Percentiles rank a stretch among this genome's conserved stretches.
These are phyloP conservation scores for Xiphophorus couchianus DNA, from an alignment of 2,113 vertebrate species.

Conservation along the genomic window DNA sequence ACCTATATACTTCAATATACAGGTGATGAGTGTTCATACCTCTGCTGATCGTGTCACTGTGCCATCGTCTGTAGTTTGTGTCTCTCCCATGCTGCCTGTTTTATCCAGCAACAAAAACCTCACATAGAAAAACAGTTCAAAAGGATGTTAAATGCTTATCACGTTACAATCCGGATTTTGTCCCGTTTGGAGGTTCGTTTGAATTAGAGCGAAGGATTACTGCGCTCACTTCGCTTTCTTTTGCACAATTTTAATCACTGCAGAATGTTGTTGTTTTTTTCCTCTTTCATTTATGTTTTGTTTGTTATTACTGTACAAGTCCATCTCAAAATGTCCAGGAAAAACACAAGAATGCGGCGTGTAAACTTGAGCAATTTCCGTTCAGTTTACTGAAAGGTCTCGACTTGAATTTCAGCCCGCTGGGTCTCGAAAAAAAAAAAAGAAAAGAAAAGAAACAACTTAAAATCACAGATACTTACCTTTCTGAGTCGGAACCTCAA, in stretches of 20 bases:
- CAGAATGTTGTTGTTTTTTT: neutral
- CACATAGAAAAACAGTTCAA: neutral
- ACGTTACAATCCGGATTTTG: neutral
- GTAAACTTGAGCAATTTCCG: neutral
- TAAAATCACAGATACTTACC: constrained; percentile 21
- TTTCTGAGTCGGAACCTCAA: neutral
- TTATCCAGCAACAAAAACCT: neutral
- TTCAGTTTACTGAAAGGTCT: neutral
- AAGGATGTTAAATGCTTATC: neutral
- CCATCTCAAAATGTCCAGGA: neutral
- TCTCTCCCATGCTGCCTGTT: constrained; percentile 67
- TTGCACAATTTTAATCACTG: neutral
- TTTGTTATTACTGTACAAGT: neutral
- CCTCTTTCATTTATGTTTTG: neutral
- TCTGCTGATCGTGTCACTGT: constrained; percentile 79
- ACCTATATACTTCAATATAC: neutral
- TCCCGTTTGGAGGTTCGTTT: neutral
- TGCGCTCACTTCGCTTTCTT: neutral
- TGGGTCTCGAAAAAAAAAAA: neutral
- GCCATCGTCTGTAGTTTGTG: constrained; percentile 55
- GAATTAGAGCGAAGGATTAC: neutral
- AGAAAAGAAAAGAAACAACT: neutral
- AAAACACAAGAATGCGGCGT: neutral
- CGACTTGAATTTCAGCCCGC: neutral
- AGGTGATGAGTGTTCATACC: constrained; percentile 52